These are phyloP conservation scores for Chelonoidis abingdonii DNA, from an alignment of 2,113 vertebrate species.

Conservation along the genomic window DNA sequence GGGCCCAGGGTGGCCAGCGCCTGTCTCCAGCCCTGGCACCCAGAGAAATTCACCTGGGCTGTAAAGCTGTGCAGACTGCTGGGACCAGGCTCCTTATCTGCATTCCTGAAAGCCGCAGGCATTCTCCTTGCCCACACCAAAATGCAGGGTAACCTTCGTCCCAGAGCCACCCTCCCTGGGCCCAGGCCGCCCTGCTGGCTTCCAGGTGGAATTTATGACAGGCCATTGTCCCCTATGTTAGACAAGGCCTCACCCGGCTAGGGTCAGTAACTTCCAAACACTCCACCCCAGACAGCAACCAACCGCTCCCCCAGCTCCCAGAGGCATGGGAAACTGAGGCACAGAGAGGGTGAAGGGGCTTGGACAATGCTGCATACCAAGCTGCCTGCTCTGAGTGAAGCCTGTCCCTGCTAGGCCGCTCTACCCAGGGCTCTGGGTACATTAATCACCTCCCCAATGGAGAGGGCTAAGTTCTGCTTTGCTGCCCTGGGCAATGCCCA, in stretches of 20 bases:
- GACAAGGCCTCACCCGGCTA: background rate
- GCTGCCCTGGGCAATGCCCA: background rate
- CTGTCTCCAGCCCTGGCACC: background rate
- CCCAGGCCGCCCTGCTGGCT: background rate
- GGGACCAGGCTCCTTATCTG: slow-evolving; percentile 74
- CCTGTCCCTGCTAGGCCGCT: too few species aligned
- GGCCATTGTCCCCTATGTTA: slow-evolving; percentile 16
- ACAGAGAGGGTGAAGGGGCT: background rate
- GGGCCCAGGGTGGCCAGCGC: background rate
- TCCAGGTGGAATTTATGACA: slow-evolving; percentile 18
- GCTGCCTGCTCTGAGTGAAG: too few species aligned
- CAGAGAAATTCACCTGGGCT: background rate
- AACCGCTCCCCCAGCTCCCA: background rate
- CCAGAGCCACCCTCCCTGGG: slow-evolving; percentile 33
- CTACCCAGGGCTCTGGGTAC: too few species aligned
- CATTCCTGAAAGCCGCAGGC: slow-evolving; percentile 77
- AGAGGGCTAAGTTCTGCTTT: background rate
- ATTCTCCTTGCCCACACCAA: slow-evolving; percentile 73
- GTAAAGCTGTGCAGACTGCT: slow-evolving; percentile 50
- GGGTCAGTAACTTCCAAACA: background rate
- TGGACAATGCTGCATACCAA: background rate
- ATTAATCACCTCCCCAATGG: background rate
- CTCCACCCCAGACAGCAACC: background rate
- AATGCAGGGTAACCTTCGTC: slow-evolving; percentile 74
- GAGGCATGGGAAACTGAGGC: background rate